Conservation (phyloP, 1,140 invertebrate species). For the Leptinotarsa defecta region DNA sequence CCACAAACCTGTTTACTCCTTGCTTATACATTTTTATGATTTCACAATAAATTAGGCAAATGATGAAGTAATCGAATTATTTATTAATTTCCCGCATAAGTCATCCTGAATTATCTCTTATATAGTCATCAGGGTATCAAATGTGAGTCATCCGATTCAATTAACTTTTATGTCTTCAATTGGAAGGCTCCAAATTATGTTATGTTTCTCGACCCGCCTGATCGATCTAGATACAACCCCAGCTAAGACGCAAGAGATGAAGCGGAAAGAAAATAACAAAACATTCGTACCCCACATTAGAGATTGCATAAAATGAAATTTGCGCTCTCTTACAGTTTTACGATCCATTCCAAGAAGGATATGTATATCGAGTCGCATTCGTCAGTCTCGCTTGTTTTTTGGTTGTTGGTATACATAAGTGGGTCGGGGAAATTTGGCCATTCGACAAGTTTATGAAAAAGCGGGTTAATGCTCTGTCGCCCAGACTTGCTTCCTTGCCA, state of each 20-base stretch:
- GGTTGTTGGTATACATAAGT: constrained; percentile 7
- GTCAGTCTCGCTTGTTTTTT: constrained; percentile 9
- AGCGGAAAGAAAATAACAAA: neutral
- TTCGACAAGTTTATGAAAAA: constrained; percentile 19
- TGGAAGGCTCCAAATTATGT: too few relatives aligned
- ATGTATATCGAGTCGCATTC: neutral
- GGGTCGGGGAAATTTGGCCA: constrained; percentile 2
- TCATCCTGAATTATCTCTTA: too few relatives aligned
- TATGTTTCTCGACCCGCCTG: neutral
- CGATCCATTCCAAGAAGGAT: neutral
- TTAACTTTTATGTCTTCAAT: too few relatives aligned
- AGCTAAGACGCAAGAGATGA: neutral
- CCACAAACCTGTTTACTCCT: too few relatives aligned
- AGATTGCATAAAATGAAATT: constrained; percentile 11
- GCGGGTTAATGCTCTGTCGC: constrained; percentile 13
- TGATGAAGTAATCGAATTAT: too few relatives aligned
- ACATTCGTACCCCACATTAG: neutral
- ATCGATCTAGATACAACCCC: neutral
- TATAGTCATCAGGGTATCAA: too few relatives aligned
- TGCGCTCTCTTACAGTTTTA: constrained; percentile 8
- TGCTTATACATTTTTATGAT: too few relatives aligned
- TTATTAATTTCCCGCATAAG: too few relatives aligned
- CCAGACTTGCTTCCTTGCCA: constrained; percentile 17
- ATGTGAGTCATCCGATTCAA: too few relatives aligned
- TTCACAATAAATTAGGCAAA: too few relatives aligned